These are phyloP conservation scores for Apteryx owenii DNA, from an alignment of 2,113 vertebrate genomes.

Conservation along the genomic window DNA sequence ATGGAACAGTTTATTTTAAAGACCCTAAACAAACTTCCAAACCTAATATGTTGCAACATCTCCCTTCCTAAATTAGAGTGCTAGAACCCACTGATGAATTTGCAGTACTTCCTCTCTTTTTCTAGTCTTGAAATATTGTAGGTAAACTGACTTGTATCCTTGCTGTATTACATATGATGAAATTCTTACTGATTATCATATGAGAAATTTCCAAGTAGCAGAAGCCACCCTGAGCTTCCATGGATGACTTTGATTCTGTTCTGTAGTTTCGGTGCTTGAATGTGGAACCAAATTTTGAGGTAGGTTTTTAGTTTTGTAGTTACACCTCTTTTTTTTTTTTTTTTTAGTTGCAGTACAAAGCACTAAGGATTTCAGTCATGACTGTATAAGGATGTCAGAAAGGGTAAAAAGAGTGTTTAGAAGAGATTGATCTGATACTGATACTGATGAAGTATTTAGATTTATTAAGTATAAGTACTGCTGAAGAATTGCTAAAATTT, in stretches of 20 bases:
- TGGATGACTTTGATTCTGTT: not conserved
- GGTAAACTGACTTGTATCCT: not conserved
- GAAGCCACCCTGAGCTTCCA: not conserved
- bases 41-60: not conserved
- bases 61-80: not conserved
- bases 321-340: not conserved
- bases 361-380: not conserved
- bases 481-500: not conserved
- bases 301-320: not conserved
- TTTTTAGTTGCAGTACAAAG: not conserved
- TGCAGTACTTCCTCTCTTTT: not conserved
- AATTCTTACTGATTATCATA: not conserved
- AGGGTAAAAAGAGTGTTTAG: not conserved
- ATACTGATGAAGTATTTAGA: not conserved
- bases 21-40: not conserved
- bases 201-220: not conserved
- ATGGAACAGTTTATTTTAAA: not conserved
- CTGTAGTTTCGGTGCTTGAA: not conserved
- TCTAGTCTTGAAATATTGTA: not conserved
- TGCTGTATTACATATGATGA: not conserved
- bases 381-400: not conserved
- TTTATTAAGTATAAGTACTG: not conserved
- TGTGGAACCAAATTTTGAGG: not conserved
- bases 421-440: not conserved
- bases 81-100: not conserved